Conservation (phyloP, 2,888 invertebrate species). For the Exocentrus adspersus region DNA sequence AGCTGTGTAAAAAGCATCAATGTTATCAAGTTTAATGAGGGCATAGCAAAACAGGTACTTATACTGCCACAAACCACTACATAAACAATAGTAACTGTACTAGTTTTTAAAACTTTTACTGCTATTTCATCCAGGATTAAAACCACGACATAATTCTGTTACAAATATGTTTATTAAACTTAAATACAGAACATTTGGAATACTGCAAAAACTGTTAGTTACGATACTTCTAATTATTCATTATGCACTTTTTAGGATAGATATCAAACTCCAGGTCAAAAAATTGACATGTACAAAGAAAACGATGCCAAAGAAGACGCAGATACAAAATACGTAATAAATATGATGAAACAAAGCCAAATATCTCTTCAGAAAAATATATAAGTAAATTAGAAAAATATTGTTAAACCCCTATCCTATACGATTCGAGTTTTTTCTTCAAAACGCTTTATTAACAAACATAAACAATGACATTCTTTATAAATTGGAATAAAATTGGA, state of each 20-base stretch:
- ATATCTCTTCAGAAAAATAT: conserved; percentile 40
- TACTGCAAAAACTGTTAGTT: too few relatives aligned
- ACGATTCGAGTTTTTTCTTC: neutral
- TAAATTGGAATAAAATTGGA: conserved; percentile 5
- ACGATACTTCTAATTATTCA: too few relatives aligned
- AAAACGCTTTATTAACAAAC: neutral
- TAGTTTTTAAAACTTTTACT: too few relatives aligned
- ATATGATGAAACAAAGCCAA: conserved; percentile 57
- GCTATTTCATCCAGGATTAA: too few relatives aligned
- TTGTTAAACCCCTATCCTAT: neutral
- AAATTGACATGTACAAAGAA: conserved; percentile 47
- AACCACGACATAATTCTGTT: too few relatives aligned
- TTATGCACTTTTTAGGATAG: conserved; percentile 26
- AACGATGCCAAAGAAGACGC: conserved; percentile 54
- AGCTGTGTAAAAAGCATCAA: conserved; percentile 48
- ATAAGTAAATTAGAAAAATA: conserved; percentile 18
- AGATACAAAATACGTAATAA: conserved; percentile 60
- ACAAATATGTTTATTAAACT: too few relatives aligned
- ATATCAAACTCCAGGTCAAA: conserved; percentile 34
- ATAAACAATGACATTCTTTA: neutral
- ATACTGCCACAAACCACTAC: too few relatives aligned
- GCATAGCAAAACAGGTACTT: conserved; percentile 32
- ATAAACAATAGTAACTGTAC: too few relatives aligned
- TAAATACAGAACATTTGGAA: too few relatives aligned
- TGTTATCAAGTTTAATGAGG: conserved; percentile 45